Conservation (phyloP, 2,888 invertebrate species). For the Harpalus rubripes region DNA sequence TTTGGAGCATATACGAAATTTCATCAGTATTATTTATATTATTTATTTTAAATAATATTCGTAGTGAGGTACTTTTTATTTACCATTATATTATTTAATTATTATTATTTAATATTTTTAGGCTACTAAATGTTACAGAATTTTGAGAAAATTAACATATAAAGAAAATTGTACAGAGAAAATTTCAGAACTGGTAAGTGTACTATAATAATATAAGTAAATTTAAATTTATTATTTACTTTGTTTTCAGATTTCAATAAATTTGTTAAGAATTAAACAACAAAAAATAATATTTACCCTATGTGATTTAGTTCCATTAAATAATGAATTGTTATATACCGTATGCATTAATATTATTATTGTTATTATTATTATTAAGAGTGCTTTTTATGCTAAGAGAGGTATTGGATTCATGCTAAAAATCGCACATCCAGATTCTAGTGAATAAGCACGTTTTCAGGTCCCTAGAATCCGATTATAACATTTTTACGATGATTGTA, state of each 20-base stretch:
- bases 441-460: no score
- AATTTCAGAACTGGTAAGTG: constrained; percentile 22
- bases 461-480: no score
- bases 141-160: not conserved
- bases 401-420: no score
- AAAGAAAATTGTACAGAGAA: not conserved
- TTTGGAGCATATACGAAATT: not conserved
- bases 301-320: not conserved
- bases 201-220: no score
- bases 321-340: constrained; percentile 5
- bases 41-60: no score
- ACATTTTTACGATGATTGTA: no score
- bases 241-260: constrained; percentile 13
- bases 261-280: constrained; percentile 21
- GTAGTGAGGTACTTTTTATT: not conserved
- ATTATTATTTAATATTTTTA: constrained; percentile 4
- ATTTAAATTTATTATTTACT: not conserved
- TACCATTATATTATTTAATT: not conserved
- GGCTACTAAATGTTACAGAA: constrained; percentile 3
- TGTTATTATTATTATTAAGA: no score
- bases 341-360: constrained; percentile 6
- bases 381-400: no score
- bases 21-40: no score
- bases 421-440: no score
- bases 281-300: constrained; percentile 8